Base-by-base conservation (phyloP, 2,797 vertebrate genomes). In the Danio tinwini region DNA sequence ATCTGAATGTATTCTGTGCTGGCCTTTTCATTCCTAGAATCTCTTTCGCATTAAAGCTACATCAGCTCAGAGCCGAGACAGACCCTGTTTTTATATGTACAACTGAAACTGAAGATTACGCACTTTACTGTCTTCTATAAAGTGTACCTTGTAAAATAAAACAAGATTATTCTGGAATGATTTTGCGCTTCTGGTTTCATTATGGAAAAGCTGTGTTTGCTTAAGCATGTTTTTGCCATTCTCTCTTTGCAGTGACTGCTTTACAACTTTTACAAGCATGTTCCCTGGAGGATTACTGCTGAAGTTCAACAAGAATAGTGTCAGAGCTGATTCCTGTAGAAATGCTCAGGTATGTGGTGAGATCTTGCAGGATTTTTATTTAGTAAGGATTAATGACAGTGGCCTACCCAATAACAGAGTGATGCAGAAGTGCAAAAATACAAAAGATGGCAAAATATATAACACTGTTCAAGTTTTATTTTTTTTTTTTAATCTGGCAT, bases 101-200 rank as follows among this genome's bases (percentile, higher is more conserved):
- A 78, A 70, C 65, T 59, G 9, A 74, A 85, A 82, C 80, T 70
- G 56, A 83, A 85, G 13, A 49, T 78, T 67, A 86, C n/a, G 90
- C 93, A 93, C 92, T 93, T 93, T 91, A 91, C 73, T 6, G 74
- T 88, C 86, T 76, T 86, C 82, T 84, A 82, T 85, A 90, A 91
- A 89, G 87, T 91, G 90, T 90, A 89, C 84, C 88, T 90, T 91
- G 81, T 88, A 81, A 85, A 78, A 82, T 81, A 82, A 86, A 91
- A 81, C 47, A 59, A 84, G 83, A 88, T 82, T 85, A 87, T 72
- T 74, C 81, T 68, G 56, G 17, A 45, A 64, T 56, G 21, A 9
- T 44, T 58, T 40, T 42, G 10, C 52, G 9, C 42, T 13, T 71
- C 21, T 76, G 19, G 19, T 58, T 11, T 44, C n/a, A 17, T 8